These are phyloP conservation scores for Chrysotoxum bicinctum DNA, from an alignment of 2,888 invertebrate species.

Conservation along the genomic window DNA sequence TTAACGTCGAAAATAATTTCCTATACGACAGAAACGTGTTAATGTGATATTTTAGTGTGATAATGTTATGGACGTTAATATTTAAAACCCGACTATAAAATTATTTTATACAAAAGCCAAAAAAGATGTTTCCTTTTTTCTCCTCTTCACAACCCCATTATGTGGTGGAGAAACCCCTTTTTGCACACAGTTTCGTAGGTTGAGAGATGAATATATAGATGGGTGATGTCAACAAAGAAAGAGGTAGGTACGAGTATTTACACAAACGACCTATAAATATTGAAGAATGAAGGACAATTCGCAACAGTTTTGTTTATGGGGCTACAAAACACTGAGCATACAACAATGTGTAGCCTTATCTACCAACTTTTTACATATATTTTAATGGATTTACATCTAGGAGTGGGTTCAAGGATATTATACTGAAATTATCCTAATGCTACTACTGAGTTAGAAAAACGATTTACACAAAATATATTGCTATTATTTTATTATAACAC, in stretches of 20 bases:
- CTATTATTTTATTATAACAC: slow-evolving; percentile 70
- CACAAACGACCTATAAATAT: slow-evolving; percentile 69
- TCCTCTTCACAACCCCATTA: slow-evolving; percentile 36
- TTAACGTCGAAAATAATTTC: slow-evolving; percentile 59
- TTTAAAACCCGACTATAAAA: slow-evolving; percentile 65
- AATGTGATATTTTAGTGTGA: slow-evolving; percentile 57
- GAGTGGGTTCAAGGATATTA: slow-evolving; percentile 54
- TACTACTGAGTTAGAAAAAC: slow-evolving; percentile 54
- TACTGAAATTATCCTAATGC: slow-evolving; percentile 65
- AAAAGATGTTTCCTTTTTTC: slow-evolving; percentile 33
- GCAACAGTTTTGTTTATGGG: slow-evolving; percentile 69
- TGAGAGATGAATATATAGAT: slow-evolving; percentile 2
- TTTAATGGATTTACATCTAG: slow-evolving; percentile 37
- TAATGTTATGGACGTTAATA: slow-evolving; percentile 43
- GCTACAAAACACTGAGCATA: slow-evolving; percentile 45
- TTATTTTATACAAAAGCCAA: slow-evolving; percentile 60
- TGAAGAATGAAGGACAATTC: slow-evolving; percentile 71
- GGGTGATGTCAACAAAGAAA: slow-evolving; percentile 19
- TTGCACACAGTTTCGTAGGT: slow-evolving; percentile 38
- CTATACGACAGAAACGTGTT: slow-evolving; percentile 65
- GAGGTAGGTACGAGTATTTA: slow-evolving; percentile 17
- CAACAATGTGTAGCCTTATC: not conserved
- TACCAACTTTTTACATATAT: slow-evolving; percentile 36
- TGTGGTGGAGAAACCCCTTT: slow-evolving; percentile 45
- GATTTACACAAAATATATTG: slow-evolving; percentile 64